phyloP scores from a whole-genome alignment of 2,113 vertebrate genomes.

The Marmota monax region DNA sequence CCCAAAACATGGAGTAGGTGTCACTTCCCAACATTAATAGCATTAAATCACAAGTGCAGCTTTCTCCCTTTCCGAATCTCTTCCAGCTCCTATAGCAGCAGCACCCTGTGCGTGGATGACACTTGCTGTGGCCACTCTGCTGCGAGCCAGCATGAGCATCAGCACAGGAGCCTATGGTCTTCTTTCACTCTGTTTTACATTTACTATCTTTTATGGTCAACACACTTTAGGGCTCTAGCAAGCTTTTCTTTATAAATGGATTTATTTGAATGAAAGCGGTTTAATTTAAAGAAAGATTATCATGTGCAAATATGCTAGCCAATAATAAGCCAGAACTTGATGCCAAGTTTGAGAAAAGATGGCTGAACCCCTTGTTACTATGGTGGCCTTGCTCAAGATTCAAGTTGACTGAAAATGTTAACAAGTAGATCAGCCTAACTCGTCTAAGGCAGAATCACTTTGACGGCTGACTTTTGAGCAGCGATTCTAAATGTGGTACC shows the following conservation, averaged over 20 bases:
- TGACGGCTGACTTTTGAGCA: background rate
- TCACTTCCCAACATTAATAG: background rate
- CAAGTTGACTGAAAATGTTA: background rate
- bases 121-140: background rate
- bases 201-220: constrained; percentile 3
- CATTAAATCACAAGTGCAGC: background rate
- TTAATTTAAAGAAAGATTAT: constrained; percentile 28
- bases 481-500: background rate
- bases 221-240: background rate
- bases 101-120: background rate
- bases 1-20: background rate
- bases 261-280: constrained; percentile 47
- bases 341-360: background rate
- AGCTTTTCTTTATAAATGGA: constrained; percentile 48
- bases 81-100: background rate
- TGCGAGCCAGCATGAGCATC: background rate
- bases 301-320: background rate
- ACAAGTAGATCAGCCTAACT: background rate
- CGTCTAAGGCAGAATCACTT: constrained; percentile 10
- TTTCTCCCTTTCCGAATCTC: background rate
- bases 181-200: background rate
- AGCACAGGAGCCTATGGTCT: background rate
- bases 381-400: background rate
- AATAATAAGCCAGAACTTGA: background rate
- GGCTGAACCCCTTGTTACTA: background rate